Evolutionary conservation across 1,140 invertebrate species (phyloP).

Genomic region (Oreohelix idahoensis): DNA sequence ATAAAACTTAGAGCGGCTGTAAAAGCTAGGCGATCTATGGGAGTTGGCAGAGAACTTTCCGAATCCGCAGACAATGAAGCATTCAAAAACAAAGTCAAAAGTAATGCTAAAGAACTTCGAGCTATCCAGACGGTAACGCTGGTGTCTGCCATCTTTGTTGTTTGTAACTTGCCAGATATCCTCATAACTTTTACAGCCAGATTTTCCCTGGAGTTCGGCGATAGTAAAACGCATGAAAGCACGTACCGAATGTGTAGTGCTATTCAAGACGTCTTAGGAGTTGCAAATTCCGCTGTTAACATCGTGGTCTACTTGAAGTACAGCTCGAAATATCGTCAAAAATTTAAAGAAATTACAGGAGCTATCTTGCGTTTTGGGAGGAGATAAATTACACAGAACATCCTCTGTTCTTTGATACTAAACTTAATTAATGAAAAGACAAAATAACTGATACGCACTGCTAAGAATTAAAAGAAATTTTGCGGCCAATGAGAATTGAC

Average conservation of each 20-base stretch:
- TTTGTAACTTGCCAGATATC: background rate
- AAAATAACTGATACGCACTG: too few relatives aligned
- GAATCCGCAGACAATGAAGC: too few relatives aligned
- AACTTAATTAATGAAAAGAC: too few relatives aligned
- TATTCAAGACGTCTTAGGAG: background rate
- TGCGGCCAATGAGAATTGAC: too few relatives aligned
- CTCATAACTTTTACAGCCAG: background rate
- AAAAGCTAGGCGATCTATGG: background rate
- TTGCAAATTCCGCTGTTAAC: slow-evolving; percentile 5
- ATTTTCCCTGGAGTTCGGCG: background rate
- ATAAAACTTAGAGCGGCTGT: background rate
- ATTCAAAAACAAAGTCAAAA: background rate
- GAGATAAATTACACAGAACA: too few relatives aligned
- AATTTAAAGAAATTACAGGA: background rate
- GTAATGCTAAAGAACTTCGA: background rate
- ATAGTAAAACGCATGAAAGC: background rate
- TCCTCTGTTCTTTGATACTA: too few relatives aligned
- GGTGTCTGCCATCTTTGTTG: slow-evolving; percentile 11
- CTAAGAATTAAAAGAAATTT: too few relatives aligned
- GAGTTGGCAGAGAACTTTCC: background rate
- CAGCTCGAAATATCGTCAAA: background rate
- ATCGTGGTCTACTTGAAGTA: slow-evolving; percentile 12
- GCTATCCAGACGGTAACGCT: background rate
- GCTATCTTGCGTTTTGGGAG: background rate
- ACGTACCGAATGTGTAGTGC: background rate